Conservation (phyloP, 2,113 vertebrate genomes). For the Chaetura pelagica region DNA sequence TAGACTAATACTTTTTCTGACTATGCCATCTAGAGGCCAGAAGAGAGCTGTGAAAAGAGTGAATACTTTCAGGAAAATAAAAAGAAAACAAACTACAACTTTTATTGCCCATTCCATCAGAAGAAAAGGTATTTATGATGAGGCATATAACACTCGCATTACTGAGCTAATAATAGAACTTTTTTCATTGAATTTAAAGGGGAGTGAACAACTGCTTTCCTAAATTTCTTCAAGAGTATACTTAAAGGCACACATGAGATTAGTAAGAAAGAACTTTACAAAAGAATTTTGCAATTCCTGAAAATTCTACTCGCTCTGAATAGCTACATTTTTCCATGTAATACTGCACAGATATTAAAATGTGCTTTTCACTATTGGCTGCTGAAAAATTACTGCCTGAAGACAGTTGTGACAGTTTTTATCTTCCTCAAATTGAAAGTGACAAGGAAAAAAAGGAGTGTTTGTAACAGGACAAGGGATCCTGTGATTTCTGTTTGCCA, state of each 20-base stretch:
- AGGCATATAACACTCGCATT: background rate
- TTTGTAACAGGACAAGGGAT: background rate
- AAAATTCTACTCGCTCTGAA: conserved; percentile 28
- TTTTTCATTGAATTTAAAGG: background rate
- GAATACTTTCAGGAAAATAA: background rate
- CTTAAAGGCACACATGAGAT: background rate
- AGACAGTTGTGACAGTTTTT: conserved; percentile 53
- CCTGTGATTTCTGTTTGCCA: conserved; percentile 9
- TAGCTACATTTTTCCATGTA: conserved; percentile 26
- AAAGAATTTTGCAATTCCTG: conserved; percentile 19
- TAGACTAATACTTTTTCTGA: background rate
- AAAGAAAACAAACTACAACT: background rate
- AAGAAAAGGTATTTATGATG: background rate
- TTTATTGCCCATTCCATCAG: background rate
- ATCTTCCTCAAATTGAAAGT: conserved; percentile 38
- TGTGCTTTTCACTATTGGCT: conserved; percentile 49
- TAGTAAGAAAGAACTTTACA: background rate
- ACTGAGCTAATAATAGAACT: background rate
- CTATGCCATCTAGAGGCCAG: conserved; percentile 42
- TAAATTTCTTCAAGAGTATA: conserved; percentile 15
- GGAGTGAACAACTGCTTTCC: background rate
- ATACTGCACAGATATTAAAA: conserved; percentile 60
- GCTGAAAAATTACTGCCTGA: conserved; percentile 61
- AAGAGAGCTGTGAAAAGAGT: background rate
- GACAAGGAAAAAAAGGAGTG: conserved; percentile 34